phyloP scores from a whole-genome alignment of 2,888 invertebrate species.

The Stenodema calcarata region DNA sequence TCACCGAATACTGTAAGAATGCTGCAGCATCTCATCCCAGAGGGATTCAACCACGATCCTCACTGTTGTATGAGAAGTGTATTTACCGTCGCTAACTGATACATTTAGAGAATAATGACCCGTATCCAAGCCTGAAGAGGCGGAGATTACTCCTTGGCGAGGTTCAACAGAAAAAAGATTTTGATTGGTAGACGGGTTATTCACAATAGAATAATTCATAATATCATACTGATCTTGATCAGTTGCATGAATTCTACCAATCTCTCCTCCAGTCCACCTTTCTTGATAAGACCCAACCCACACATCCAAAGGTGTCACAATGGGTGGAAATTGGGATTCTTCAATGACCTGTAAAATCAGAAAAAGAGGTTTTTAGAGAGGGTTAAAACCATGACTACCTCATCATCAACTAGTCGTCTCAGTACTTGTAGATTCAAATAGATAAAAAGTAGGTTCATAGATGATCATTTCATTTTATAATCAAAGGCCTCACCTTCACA shows the following conservation, averaged over 20 bases:
- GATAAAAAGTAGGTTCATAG: neutral
- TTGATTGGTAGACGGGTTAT: neutral
- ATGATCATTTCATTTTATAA: no score
- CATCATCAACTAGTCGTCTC: no score
- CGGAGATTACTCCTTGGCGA: slow-evolving; percentile 80
- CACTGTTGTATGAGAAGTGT: slow-evolving; percentile 76
- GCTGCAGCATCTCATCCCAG: slow-evolving; percentile 83
- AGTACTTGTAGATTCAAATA: no score
- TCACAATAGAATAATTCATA: slow-evolving; percentile 61
- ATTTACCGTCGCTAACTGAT: slow-evolving; percentile 93
- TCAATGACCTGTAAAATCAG: slow-evolving; percentile 73
- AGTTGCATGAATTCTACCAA: slow-evolving; percentile 85
- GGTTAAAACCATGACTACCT: neutral
- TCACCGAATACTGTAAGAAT: slow-evolving; percentile 71
- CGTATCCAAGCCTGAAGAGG: slow-evolving; percentile 76
- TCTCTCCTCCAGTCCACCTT: slow-evolving; percentile 86
- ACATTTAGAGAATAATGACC: slow-evolving; percentile 89
- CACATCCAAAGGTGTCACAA: slow-evolving; percentile 84
- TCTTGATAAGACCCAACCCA: slow-evolving; percentile 87
- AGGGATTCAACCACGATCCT: slow-evolving; percentile 80
- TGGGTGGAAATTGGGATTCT: slow-evolving; percentile 92
- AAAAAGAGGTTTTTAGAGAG: neutral
- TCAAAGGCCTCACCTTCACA: slow-evolving; percentile 62
- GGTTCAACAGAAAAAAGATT: slow-evolving; percentile 68
- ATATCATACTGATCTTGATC: slow-evolving; percentile 94